A percentile compares a stretch with the other conserved stretches of the same genome.
These are phyloP conservation scores for Pelusios castaneus DNA, from an alignment of 2,113 vertebrate species.

Conservation along the genomic window DNA sequence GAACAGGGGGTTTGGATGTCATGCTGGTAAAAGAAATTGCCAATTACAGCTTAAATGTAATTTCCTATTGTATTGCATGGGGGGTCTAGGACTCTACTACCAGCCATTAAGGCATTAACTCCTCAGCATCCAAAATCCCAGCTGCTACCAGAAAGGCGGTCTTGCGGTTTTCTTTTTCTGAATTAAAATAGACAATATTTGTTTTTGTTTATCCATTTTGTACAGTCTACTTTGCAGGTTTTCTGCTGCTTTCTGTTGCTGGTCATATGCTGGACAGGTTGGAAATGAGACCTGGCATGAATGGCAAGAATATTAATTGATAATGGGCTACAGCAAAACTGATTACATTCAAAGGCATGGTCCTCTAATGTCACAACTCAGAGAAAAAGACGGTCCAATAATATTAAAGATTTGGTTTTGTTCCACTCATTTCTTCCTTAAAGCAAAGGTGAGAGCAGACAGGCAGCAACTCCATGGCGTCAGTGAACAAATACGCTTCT, in stretches of 20 bases:
- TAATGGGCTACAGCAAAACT: neutral
- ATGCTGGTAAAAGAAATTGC: neutral
- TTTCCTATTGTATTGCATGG: neutral
- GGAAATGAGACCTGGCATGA: neutral
- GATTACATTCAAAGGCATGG: neutral
- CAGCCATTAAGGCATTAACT: neutral
- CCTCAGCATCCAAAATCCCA: neutral
- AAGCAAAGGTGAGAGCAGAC: conserved; percentile 34
- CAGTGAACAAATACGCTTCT: conserved; percentile 19
- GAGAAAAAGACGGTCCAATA: neutral
- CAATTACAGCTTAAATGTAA: neutral
- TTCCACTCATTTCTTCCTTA: conserved; percentile 23
- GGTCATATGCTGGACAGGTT: neutral
- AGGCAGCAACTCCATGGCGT: conserved; percentile 15
- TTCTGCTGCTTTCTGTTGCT: neutral
- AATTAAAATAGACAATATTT: neutral
- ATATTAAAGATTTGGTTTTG: conserved; percentile 19
- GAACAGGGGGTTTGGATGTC: neutral
- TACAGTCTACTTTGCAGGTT: neutral
- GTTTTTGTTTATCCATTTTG: neutral
- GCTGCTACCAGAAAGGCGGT: neutral
- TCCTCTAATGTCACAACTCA: neutral
- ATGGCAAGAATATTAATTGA: neutral
- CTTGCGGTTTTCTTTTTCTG: neutral
- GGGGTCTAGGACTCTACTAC: neutral